Percentiles rank a stretch among this genome's conserved stretches.
These are phyloP conservation scores for Incurvaria masculella DNA, from an alignment of 2,888 invertebrate genomes.

Conservation along the genomic window DNA sequence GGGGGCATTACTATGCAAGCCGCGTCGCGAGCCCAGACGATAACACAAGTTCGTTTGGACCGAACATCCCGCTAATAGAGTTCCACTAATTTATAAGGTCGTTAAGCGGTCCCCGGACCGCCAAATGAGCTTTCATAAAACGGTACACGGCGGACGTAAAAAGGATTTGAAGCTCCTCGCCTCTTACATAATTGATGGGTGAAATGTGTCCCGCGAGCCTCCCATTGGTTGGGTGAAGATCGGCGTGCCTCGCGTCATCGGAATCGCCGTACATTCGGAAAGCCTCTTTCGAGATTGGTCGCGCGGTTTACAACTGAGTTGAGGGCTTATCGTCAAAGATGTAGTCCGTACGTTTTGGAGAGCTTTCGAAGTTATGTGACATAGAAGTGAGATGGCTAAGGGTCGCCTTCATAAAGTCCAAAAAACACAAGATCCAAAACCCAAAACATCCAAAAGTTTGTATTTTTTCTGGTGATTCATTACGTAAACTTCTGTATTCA, in stretches of 20 bases:
- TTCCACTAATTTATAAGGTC: constrained; percentile 56
- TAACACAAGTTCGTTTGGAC: constrained; percentile 55
- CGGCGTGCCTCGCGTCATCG: not conserved
- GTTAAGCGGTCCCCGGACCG: constrained; percentile 31
- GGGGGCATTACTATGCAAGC: constrained; percentile 47
- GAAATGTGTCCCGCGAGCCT: not conserved
- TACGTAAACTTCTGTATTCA: too few relatives aligned
- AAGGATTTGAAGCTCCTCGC: constrained; percentile 46
- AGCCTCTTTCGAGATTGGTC: not conserved
- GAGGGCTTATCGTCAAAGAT: too few relatives aligned
- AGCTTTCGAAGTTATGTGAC: too few relatives aligned
- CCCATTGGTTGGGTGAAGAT: not conserved
- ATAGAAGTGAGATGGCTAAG: too few relatives aligned
- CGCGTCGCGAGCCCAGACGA: constrained; percentile 44
- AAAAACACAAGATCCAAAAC: too few relatives aligned
- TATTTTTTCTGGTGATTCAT: too few relatives aligned
- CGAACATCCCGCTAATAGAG: constrained; percentile 56
- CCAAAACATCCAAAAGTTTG: too few relatives aligned
- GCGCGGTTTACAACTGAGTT: too few relatives aligned
- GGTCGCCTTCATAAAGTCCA: too few relatives aligned
- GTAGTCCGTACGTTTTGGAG: too few relatives aligned
- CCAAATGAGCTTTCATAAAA: constrained; percentile 25
- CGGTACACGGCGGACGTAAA: constrained; percentile 44
- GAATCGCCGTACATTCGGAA: not conserved
- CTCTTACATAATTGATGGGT: constrained; percentile 44